Base-by-base conservation (phyloP, 2,113 vertebrate genomes). In the Nettapus auritus region DNA sequence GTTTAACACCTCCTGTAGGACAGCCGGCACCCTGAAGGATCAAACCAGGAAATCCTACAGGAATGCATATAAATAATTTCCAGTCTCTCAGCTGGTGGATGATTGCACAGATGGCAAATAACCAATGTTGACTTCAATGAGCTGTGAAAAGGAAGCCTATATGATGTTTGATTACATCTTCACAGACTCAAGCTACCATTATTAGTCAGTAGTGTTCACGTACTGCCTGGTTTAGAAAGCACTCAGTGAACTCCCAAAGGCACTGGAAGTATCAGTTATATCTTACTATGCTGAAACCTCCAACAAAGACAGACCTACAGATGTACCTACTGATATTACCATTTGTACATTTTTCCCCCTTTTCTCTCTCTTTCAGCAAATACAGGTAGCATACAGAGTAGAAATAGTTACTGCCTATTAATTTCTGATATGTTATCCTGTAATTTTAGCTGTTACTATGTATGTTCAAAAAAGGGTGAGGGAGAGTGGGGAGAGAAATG, bases 1-100 rank as follows among this genome's bases (percentile, higher is more conserved):
- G 11, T 59, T 95, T 89, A 93, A 76, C 93, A 74, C 86, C 64
- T 91, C 89, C 73, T 50, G 44, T 86, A 67, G 64, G 60, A 44
- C 81, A 83, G 34, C 48, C 85, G 94, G 73, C 56, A 62, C 42
- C 42, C 69, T 33, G 31, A 78, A 81, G 44, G 73, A 91, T 86
- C 90, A 86, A 93, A 57, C 71, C 4, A 6, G 66, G 79, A 90
- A 81, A 71, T 94, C 75, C 85, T 83, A 71, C 52, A 33, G 74
- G 56, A 77, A 83, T 86, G 70, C 59, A 52, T 80, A 48, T 60
- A 64, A 78, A 70, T 73, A 10, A 44, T 76, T 91, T 81, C 79
- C 82, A 95, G 76, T 48, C 42, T 71, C 42, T 86, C 60, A 44
- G 64, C 48, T 91, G 89, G 77, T 80, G 90, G 29, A 57, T 74